Evolutionary conservation across 2,797 vertebrate species (phyloP).

Genomic region (Myotis myotis): DNA sequence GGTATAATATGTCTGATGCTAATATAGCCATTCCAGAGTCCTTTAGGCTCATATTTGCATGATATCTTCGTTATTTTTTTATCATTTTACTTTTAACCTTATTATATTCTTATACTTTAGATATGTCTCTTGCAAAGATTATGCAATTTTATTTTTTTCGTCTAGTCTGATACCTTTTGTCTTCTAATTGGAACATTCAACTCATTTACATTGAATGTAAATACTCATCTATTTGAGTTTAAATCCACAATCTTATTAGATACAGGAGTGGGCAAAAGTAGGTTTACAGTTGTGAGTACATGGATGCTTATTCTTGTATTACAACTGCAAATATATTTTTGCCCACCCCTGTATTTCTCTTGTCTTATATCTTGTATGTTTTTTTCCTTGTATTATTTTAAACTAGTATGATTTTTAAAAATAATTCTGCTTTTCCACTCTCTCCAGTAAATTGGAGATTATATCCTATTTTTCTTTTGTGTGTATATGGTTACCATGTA

Average conservation of each 20-base stretch:
- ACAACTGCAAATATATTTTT: background rate
- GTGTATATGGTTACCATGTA: background rate
- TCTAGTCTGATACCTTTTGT: slow-evolving; percentile 25
- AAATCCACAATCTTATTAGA: slow-evolving; percentile 32
- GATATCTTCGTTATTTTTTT: background rate
- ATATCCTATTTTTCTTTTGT: slow-evolving; percentile 6
- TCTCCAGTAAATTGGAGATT: background rate
- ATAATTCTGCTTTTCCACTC: background rate
- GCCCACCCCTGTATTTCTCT: background rate
- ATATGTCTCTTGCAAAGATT: background rate
- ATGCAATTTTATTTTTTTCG: slow-evolving; percentile 24
- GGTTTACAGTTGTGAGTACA: background rate
- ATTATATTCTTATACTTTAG: slow-evolving; percentile 34
- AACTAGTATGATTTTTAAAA: slow-evolving; percentile 12
- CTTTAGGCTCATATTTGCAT: slow-evolving; percentile 23
- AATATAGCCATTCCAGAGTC: background rate
- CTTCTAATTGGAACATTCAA: slow-evolving; percentile 24
- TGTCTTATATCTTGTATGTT: slow-evolving; percentile 12
- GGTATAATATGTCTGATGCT: background rate
- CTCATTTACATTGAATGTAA: slow-evolving; percentile 38
- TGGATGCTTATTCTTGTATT: background rate
- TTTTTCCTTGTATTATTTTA: slow-evolving; percentile 42
- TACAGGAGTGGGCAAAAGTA: background rate
- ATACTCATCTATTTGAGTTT: slow-evolving; percentile 32
- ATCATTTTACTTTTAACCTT: slow-evolving; percentile 37